phyloP scores from a whole-genome alignment of 2,113 vertebrate genomes.

The Gopherus flavomarginatus region DNA sequence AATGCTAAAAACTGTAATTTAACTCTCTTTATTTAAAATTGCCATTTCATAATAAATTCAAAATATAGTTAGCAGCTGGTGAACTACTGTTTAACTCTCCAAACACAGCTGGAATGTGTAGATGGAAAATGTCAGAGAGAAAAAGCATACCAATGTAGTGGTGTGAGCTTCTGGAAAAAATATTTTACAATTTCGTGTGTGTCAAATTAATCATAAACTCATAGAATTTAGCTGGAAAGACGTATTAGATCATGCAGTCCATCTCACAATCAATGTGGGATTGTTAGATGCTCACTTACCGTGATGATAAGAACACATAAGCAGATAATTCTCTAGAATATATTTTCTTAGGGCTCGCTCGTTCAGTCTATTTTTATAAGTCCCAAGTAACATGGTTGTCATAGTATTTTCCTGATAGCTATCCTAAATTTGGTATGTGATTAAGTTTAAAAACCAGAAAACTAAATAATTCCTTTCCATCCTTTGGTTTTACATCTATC shows the following conservation, averaged over 20 bases:
- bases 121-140: constrained; percentile 35
- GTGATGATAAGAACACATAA: neutral
- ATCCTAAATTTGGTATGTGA: neutral
- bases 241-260: neutral
- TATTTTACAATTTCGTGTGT: neutral
- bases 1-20: constrained; percentile 25
- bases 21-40: constrained; percentile 24
- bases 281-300: neutral
- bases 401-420: neutral
- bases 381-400: neutral
- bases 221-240: neutral
- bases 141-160: constrained; percentile 16
- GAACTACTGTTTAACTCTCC: constrained; percentile 37
- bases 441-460: neutral
- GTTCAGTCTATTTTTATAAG: neutral
- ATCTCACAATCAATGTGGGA: neutral
- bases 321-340: neutral
- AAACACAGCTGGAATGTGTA: constrained; percentile 24
- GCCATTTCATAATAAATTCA: constrained; percentile 37
- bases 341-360: neutral
- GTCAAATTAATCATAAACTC: constrained; percentile 9
- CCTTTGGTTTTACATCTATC: neutral
- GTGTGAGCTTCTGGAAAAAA: neutral
- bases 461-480: neutral
- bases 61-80: constrained; percentile 35